These are phyloP conservation scores for Ageneiosus marmoratus DNA, from an alignment of 2,113 vertebrate species.

Conservation along the genomic window DNA sequence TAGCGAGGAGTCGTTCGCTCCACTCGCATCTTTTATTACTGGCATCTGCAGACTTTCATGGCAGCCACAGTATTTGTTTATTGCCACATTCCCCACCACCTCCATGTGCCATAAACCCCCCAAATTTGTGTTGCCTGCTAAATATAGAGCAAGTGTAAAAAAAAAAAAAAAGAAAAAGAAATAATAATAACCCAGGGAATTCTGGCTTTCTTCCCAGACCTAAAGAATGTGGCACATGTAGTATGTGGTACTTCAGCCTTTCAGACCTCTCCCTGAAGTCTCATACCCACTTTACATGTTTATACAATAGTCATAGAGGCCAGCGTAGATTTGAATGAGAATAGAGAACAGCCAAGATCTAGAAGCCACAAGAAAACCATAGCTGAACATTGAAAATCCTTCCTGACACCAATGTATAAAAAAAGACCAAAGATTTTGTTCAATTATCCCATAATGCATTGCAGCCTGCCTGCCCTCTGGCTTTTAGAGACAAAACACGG, in stretches of 20 bases:
- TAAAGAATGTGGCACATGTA: slow-evolving; percentile 20
- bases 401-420: not conserved
- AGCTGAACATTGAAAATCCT: not conserved
- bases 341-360: slow-evolving; percentile 1
- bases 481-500: slow-evolving; percentile 60
- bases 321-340: not conserved
- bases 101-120: slow-evolving; percentile 15
- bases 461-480: slow-evolving; percentile 59
- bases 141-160: slow-evolving; percentile 36
- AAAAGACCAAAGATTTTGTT: not conserved
- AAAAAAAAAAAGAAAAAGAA: too few species aligned
- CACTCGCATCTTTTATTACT: slow-evolving; percentile 28
- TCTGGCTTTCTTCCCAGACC: slow-evolving; percentile 33
- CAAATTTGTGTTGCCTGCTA: slow-evolving; percentile 30
- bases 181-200: slow-evolving; percentile 7
- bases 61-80: slow-evolving; percentile 29
- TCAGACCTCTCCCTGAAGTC: slow-evolving; percentile 9
- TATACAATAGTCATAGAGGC: not conserved
- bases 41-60: slow-evolving; percentile 34
- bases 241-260: slow-evolving; percentile 6
- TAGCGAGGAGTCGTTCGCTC: not conserved
- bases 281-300: not conserved
- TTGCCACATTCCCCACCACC: not conserved
- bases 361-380: not conserved
- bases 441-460: not conserved